A percentile compares a stretch with the other conserved stretches of the same genome.
These are phyloP conservation scores for Alviniconcha marisindica DNA, from an alignment of 1,140 invertebrate species.

Conservation along the genomic window DNA sequence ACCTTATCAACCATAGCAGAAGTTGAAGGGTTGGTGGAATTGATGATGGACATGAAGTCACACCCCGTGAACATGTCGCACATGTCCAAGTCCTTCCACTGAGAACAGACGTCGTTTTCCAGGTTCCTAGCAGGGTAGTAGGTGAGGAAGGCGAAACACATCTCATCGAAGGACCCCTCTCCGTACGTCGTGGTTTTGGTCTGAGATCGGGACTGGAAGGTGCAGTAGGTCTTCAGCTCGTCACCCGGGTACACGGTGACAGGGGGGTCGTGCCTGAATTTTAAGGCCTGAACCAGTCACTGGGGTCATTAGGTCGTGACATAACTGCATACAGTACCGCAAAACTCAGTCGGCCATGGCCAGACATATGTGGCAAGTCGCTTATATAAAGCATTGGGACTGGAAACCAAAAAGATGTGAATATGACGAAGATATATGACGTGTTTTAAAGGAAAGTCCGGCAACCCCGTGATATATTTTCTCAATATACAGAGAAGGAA, in stretches of 20 bases:
- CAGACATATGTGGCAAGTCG: no score
- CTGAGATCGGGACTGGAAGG: neutral
- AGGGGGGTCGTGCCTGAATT: slow-evolving; percentile 47
- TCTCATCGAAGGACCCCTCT: slow-evolving; percentile 6
- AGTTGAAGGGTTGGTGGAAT: neutral
- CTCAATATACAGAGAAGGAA: neutral
- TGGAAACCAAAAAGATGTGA: neutral
- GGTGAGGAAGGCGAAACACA: slow-evolving; percentile 31
- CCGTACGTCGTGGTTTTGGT: neutral
- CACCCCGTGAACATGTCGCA: neutral
- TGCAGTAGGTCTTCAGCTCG: neutral
- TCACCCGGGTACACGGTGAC: slow-evolving; percentile 4
- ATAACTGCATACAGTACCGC: neutral
- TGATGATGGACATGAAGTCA: neutral
- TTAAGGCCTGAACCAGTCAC: neutral
- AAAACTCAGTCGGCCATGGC: neutral
- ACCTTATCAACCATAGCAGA: neutral
- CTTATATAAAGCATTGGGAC: no score
- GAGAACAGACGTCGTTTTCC: neutral
- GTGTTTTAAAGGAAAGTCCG: neutral
- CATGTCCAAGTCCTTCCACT: slow-evolving; percentile 11
- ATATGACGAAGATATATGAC: neutral
- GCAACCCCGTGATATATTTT: neutral
- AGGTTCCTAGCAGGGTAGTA: neutral
- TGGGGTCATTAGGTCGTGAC: neutral